Conservation (phyloP, 2,113 vertebrate genomes). For the Anser brachyrhynchus region DNA sequence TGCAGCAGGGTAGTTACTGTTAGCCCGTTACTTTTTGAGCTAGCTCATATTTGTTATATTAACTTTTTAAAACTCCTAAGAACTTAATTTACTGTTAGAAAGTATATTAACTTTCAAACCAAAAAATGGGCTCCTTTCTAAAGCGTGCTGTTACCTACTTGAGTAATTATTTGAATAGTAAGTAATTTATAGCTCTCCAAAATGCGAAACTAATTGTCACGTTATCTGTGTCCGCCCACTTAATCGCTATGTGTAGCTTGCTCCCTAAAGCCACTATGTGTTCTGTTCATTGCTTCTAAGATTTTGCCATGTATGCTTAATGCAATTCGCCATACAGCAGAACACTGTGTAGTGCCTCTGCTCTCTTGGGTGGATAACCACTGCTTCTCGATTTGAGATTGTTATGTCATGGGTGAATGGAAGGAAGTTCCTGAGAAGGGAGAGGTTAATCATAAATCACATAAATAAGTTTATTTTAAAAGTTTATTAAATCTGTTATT, state of each 20-base stretch:
- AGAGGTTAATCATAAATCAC: neutral
- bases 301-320: neutral
- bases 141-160: neutral
- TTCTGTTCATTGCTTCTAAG: neutral
- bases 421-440: neutral
- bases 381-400: neutral
- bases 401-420: fast-evolving
- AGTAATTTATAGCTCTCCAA: neutral
- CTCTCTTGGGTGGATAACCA: neutral
- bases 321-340: fast-evolving
- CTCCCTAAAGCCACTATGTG: neutral
- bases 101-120: neutral
- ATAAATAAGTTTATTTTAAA: too few relatives aligned
- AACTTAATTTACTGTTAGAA: neutral
- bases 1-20: neutral
- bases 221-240: neutral
- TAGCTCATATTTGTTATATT: neutral
- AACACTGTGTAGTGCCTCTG: neutral
- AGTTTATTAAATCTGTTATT: too few relatives aligned
- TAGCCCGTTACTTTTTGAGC: neutral
- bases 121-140: neutral
- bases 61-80: neutral
- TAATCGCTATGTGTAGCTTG: neutral
- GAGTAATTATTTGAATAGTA: neutral
- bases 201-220: neutral